A percentile compares a stretch with the other conserved stretches of the same genome.
phyloP scores from a whole-genome alignment of 2,888 invertebrate species.

The Drosophila nr. fundita region DNA sequence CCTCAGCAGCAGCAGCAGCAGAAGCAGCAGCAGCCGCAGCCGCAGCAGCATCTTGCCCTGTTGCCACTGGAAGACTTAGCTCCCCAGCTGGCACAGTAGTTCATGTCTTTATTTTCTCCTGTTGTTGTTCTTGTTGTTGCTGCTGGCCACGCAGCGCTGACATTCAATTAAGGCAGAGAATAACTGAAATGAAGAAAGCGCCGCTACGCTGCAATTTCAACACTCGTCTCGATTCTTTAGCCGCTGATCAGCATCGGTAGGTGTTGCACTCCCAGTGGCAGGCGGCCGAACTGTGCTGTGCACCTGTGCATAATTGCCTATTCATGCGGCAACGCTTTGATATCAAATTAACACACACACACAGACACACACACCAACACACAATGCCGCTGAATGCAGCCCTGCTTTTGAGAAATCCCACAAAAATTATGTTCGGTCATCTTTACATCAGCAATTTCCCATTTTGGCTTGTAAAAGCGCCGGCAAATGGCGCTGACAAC shows the following conservation, averaged over 20 bases:
- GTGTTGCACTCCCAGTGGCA: slow-evolving; percentile 47
- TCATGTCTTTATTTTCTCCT: slow-evolving; percentile 8
- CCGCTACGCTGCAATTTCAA: slow-evolving; percentile 54
- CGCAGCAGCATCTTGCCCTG: not conserved
- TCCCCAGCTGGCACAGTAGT: slow-evolving; percentile 51
- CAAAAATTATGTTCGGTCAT: slow-evolving; percentile 70
- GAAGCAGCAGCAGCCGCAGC: not conserved
- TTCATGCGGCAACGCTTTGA: slow-evolving; percentile 73
- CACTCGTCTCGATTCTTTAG: slow-evolving; percentile 28
- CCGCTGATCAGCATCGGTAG: slow-evolving; percentile 39
- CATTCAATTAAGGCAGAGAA: slow-evolving; percentile 71
- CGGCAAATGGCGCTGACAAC: slow-evolving; percentile 20
- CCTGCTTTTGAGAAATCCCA: slow-evolving; percentile 57
- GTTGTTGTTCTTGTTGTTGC: slow-evolving; percentile 13
- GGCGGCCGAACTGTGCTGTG: slow-evolving; percentile 43
- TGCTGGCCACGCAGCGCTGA: slow-evolving; percentile 43
- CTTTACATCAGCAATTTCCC: slow-evolving; percentile 70
- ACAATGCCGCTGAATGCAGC: slow-evolving; percentile 28
- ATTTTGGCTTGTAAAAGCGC: slow-evolving; percentile 37
- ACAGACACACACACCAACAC: slow-evolving; percentile 6
- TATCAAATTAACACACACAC: slow-evolving; percentile 68
- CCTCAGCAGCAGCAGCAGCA: slow-evolving; percentile 16
- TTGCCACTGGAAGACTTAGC: slow-evolving; percentile 15
- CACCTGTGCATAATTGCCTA: slow-evolving; percentile 75
- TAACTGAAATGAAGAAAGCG: slow-evolving; percentile 60